phyloP scores from a whole-genome alignment of 1,140 invertebrate genomes.

The Trichogramma pretiosum region DNA sequence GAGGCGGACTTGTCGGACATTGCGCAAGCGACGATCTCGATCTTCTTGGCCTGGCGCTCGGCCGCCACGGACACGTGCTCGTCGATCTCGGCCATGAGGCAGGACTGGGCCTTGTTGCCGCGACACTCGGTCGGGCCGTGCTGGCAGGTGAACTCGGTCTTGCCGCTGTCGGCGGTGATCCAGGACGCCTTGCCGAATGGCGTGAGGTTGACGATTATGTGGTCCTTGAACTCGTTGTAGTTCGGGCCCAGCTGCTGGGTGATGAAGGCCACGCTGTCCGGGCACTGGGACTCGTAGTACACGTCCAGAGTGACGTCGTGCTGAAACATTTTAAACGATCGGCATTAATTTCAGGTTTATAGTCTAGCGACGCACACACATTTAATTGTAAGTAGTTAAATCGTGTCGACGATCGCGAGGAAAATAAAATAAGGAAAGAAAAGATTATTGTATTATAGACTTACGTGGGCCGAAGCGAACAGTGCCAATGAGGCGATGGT shows the following conservation, averaged over 20 bases:
- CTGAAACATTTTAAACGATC: too few relatives aligned
- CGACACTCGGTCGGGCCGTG: conserved; percentile 57
- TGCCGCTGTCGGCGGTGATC: background rate
- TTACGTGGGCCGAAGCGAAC: background rate
- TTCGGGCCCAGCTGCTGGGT: conserved; percentile 38
- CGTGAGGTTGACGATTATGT: conserved; percentile 27
- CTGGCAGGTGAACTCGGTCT: conserved; percentile 52
- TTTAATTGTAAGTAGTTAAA: too few relatives aligned
- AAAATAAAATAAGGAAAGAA: background rate
- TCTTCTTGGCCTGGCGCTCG: conserved; percentile 34
- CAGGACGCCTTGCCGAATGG: conserved; percentile 69
- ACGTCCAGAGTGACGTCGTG: conserved; percentile 45
- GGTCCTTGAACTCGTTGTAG: conserved; percentile 25
- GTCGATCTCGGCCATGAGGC: conserved; percentile 44
- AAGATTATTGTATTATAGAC: background rate
- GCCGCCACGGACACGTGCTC: conserved; percentile 27
- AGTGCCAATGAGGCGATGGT: background rate
- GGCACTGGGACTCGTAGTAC: conserved; percentile 75
- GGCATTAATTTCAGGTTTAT: too few relatives aligned
- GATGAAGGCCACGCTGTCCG: conserved; percentile 65
- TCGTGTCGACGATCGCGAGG: background rate
- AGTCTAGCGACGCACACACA: too few relatives aligned
- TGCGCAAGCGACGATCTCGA: conserved; percentile 48
- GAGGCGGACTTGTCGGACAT: conserved; percentile 44
- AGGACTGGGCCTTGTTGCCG: conserved; percentile 58